Conservation (phyloP, 2,797 vertebrate species). For the Centroberyx gerrardi region DNA sequence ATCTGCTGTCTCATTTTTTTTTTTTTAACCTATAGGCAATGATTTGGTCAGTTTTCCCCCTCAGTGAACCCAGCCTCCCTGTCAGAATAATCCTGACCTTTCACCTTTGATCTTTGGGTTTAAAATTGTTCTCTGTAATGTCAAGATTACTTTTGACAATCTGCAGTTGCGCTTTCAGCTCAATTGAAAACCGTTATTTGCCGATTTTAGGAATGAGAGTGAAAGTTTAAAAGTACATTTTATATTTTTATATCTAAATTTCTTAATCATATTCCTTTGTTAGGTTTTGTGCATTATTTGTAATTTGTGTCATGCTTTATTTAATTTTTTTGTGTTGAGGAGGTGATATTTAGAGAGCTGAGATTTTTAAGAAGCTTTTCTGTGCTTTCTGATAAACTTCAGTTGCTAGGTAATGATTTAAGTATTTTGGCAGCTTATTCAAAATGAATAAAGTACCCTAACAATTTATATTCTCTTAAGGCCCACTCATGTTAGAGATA, state of each 20-base stretch:
- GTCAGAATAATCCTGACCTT: conserved; percentile 82
- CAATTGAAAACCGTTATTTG: conserved; percentile 54
- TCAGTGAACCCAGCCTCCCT: conserved; percentile 67
- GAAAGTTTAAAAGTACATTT: conserved; percentile 8
- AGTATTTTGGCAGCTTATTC: too few species aligned
- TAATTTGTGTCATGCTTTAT: background rate
- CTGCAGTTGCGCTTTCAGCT: conserved; percentile 70
- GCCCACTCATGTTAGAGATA: too few species aligned
- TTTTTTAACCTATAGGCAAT: background rate
- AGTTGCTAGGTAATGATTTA: too few species aligned
- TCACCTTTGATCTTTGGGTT: conserved; percentile 82
- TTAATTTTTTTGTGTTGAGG: background rate
- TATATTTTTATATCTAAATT: background rate
- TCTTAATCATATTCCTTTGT: background rate
- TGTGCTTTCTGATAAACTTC: too few species aligned
- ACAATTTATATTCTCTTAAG: too few species aligned
- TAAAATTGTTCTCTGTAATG: conserved; percentile 81
- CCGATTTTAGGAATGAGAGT: conserved; percentile 24
- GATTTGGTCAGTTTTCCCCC: conserved; percentile 50
- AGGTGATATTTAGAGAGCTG: too few species aligned
- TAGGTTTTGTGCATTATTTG: background rate
- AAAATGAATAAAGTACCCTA: too few species aligned
- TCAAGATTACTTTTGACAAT: conserved; percentile 81
- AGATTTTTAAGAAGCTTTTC: too few species aligned
- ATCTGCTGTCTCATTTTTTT: conserved; percentile 13